These are phyloP conservation scores for Listronotus oregonensis DNA, from an alignment of 1,140 invertebrate genomes.

Conservation along the genomic window DNA sequence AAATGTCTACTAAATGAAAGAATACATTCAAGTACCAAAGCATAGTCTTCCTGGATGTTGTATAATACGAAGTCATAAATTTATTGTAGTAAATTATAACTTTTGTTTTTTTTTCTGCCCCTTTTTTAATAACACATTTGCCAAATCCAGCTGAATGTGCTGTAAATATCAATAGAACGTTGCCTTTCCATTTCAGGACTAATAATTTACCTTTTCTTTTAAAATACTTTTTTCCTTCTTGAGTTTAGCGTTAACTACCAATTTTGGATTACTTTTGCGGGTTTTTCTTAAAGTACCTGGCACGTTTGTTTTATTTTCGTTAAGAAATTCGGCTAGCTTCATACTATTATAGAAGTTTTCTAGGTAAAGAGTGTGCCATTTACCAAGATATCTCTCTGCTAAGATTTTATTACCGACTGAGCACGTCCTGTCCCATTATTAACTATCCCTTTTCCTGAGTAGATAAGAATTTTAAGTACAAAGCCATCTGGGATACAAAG, in stretches of 20 bases:
- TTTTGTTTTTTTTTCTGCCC: constrained; percentile 34
- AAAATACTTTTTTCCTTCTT: constrained; percentile 47
- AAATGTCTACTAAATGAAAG: background rate
- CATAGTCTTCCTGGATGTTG: constrained; percentile 25
- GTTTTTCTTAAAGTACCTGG: constrained; percentile 56
- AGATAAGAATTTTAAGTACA: constrained; percentile 39
- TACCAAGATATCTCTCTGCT: background rate
- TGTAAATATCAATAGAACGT: constrained; percentile 55
- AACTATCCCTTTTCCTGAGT: constrained; percentile 2
- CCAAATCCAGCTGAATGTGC: constrained; percentile 3
- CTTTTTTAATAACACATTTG: too few relatives aligned
- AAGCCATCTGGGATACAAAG: constrained; percentile 33
- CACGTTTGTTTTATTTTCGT: constrained; percentile 55
- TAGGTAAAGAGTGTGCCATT: constrained; percentile 1
- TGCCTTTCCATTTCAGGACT: constrained; percentile 57
- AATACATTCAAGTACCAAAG: background rate
- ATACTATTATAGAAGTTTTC: constrained; percentile 55
- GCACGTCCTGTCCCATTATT: background rate
- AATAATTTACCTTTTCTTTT: constrained; percentile 49
- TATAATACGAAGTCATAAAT: too few relatives aligned
- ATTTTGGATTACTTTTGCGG: constrained; percentile 51
- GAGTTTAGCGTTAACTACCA: constrained; percentile 50
- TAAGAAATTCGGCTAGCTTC: constrained; percentile 51
- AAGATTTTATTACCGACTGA: background rate
- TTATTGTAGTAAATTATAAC: constrained; percentile 54